Conservation (phyloP, 2,888 invertebrate species). For the Cremastobaeus sp. region DNA sequence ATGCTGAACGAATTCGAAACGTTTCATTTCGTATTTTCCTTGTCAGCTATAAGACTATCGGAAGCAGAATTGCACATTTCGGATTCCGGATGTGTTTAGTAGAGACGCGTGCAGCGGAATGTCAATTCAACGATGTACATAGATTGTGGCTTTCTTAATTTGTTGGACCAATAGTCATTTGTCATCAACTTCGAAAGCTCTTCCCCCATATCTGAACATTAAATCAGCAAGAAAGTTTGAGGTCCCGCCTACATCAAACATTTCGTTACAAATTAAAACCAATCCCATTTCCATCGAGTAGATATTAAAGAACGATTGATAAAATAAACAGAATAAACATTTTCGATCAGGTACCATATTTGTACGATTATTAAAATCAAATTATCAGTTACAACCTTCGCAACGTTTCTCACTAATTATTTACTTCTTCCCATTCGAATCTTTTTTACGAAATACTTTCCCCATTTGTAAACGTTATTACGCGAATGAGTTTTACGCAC, state of each 20-base stretch:
- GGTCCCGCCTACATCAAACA: no score
- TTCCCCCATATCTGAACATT: neutral
- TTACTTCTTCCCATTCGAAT: no score
- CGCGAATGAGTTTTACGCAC: conserved; percentile 13
- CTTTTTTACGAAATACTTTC: neutral
- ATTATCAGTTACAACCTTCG: no score
- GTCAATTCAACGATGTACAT: conserved; percentile 64
- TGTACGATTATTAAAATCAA: no score
- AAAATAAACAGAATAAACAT: no score
- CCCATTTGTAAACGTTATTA: conserved; percentile 1
- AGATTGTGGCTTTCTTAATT: conserved; percentile 62
- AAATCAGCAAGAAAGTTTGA: neutral
- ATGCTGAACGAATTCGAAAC: conserved; percentile 65
- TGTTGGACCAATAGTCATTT: conserved; percentile 41
- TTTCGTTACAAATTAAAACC: no score
- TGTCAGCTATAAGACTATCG: conserved; percentile 41
- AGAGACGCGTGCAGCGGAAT: conserved; percentile 66
- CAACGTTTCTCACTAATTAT: no score
- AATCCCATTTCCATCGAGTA: no score
- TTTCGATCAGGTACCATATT: no score
- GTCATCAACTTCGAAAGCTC: conserved; percentile 38
- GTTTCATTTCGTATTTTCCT: conserved; percentile 45
- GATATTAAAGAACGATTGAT: no score
- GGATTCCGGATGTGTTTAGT: conserved; percentile 67
- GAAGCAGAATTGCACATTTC: conserved; percentile 64